Percentiles rank a stretch among this genome's conserved stretches.
Conservation (phyloP, 2,797 vertebrate genomes). For the Mus spretus region DNA sequence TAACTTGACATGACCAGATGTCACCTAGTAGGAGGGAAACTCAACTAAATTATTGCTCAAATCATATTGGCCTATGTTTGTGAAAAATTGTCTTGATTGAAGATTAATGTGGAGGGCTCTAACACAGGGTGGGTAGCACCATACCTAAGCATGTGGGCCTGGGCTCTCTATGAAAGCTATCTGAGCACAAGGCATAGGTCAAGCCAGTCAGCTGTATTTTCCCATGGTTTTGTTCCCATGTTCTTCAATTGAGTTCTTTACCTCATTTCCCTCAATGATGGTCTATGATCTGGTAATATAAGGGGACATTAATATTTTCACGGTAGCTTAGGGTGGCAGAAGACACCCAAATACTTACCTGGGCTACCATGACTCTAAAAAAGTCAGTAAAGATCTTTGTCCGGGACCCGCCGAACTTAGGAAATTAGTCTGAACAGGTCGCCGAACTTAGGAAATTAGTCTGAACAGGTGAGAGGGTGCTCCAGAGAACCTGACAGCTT, state of each 20-base stretch:
- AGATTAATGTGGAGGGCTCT: too few species aligned
- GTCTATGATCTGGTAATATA: background rate
- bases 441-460: too few species aligned
- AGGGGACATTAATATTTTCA: background rate
- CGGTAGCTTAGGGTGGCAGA: background rate
- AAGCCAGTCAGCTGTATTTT: background rate
- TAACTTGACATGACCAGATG: background rate
- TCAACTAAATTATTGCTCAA: background rate
- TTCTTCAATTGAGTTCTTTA: background rate
- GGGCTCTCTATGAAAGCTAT: background rate
- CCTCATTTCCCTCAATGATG: too few species aligned
- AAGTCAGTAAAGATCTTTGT: background rate
- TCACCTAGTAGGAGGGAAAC: background rate
- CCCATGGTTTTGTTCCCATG: background rate
- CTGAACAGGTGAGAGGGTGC: too few species aligned
- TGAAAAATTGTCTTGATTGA: background rate
- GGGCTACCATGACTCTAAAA: background rate
- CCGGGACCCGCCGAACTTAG: too few species aligned
- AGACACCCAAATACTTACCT: background rate
- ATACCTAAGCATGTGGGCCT: background rate
- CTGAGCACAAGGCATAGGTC: too few species aligned
- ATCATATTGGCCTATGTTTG: background rate
- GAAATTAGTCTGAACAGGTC: too few species aligned
- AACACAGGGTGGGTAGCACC: background rate
- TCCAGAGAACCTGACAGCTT: too few species aligned